These are phyloP conservation scores for Campaea margaritaria DNA, from an alignment of 2,888 invertebrate genomes.

Conservation along the genomic window DNA sequence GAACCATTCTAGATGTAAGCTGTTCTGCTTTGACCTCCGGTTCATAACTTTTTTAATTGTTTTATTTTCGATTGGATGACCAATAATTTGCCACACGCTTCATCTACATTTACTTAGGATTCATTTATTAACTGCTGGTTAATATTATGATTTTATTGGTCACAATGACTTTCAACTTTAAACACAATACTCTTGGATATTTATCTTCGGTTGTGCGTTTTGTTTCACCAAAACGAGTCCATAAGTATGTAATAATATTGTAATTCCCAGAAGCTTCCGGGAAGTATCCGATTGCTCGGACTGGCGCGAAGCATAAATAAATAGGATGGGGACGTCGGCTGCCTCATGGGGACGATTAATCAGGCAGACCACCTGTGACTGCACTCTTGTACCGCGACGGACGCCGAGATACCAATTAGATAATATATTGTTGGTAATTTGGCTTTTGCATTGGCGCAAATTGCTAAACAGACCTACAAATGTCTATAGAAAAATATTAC, in stretches of 20 bases:
- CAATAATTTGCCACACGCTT: too few relatives aligned
- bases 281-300: constrained; percentile 57
- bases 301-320: constrained; percentile 62
- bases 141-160: too few relatives aligned
- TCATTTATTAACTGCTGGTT: too few relatives aligned
- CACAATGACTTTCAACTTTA: too few relatives aligned
- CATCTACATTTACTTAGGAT: too few relatives aligned
- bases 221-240: background rate
- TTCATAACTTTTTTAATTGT: too few relatives aligned
- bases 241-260: constrained; percentile 18
- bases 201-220: too few relatives aligned
- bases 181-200: too few relatives aligned
- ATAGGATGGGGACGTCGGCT: constrained; percentile 63
- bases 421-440: constrained; percentile 17
- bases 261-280: constrained; percentile 52
- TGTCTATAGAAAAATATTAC: too few relatives aligned
- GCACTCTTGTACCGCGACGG: constrained; percentile 59
- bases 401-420: constrained; percentile 53
- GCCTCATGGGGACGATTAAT: constrained; percentile 72
- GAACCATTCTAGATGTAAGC: background rate
- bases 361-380: constrained; percentile 73
- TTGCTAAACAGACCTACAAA: background rate
- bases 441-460: background rate
- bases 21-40: too few relatives aligned
- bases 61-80: too few relatives aligned